Percentiles rank a stretch among this genome's conserved stretches.
Conservation (phyloP, 2,888 invertebrate species). For the Helobdella robusta region DNA sequence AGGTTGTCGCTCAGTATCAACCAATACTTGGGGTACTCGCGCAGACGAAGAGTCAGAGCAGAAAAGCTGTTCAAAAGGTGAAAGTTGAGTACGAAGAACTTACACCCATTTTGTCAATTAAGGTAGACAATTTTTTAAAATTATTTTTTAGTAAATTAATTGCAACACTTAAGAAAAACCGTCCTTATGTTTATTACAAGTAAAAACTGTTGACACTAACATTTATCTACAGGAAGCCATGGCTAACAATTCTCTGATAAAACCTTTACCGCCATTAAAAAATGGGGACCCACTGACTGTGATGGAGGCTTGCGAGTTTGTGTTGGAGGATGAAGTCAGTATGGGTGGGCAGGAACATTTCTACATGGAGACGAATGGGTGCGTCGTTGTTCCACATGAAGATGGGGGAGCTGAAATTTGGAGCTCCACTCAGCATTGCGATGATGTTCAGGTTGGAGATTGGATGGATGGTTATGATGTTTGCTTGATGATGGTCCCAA, state of each 20-base stretch:
- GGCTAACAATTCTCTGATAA: not conserved
- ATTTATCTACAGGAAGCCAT: not conserved
- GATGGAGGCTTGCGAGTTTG: not conserved
- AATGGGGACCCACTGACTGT: not conserved
- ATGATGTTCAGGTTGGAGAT: slow-evolving; percentile 20
- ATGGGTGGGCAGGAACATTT: slow-evolving; percentile 93
- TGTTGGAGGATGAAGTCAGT: not conserved
- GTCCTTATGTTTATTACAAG: no score
- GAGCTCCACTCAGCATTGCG: slow-evolving; percentile 61
- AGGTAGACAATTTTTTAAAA: not conserved
- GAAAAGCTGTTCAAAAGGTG: slow-evolving; percentile 71
- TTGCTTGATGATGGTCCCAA: no score
- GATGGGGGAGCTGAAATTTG: slow-evolving; percentile 76
- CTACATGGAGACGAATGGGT: slow-evolving; percentile 71
- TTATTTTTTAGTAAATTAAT: no score
- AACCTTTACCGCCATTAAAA: not conserved
- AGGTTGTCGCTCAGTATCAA: slow-evolving; percentile 57
- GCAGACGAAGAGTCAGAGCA: slow-evolving; percentile 67
- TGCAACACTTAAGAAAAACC: no score
- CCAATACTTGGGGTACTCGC: slow-evolving; percentile 72
- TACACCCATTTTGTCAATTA: slow-evolving; percentile 55
- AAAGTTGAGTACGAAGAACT: slow-evolving; percentile 72
- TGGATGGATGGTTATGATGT: not conserved
- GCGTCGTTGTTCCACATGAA: slow-evolving; percentile 56
- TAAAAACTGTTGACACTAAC: no score